Evolutionary conservation across 2,888 invertebrate genomes (phyloP).

Genomic region (Elegia similella): DNA sequence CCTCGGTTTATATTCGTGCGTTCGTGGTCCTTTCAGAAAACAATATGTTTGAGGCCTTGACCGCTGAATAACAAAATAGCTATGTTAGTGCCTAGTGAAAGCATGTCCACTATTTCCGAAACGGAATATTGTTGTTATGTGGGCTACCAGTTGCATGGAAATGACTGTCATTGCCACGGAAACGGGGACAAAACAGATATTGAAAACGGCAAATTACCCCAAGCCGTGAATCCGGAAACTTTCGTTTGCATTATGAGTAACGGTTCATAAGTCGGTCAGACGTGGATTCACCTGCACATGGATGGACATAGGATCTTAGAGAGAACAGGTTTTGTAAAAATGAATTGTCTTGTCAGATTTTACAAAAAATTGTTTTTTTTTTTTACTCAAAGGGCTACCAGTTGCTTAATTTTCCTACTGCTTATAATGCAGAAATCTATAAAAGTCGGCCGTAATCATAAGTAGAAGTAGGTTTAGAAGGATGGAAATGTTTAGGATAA

Average conservation of each 20-base stretch:
- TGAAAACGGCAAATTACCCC: conserved; percentile 30
- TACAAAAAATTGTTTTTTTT: too few relatives aligned
- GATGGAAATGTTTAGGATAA: too few relatives aligned
- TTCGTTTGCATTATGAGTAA: conserved; percentile 24
- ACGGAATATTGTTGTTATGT: conserved; percentile 22
- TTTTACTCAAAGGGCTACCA: too few relatives aligned
- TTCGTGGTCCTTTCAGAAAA: background rate
- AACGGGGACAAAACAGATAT: conserved; percentile 30
- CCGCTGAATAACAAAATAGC: conserved; percentile 4
- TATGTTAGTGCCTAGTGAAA: conserved; percentile 23
- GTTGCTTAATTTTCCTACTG: too few relatives aligned
- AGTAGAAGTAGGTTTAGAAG: too few relatives aligned
- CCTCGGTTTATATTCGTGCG: background rate
- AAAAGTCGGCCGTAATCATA: too few relatives aligned
- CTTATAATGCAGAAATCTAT: too few relatives aligned
- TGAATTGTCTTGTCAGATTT: too few relatives aligned
- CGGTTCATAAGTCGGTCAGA: conserved; percentile 18
- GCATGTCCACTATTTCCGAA: conserved; percentile 21
- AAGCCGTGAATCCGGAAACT: conserved; percentile 27
- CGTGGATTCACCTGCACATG: background rate
- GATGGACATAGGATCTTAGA: background rate
- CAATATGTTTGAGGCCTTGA: conserved; percentile 4
- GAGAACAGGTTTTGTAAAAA: background rate
- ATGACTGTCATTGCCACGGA: conserved; percentile 17
- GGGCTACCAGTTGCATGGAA: conserved; percentile 22